Percentiles rank a stretch among this genome's conserved stretches.
Conservation (phyloP, 2,113 vertebrate genomes). For the Solea solea region DNA sequence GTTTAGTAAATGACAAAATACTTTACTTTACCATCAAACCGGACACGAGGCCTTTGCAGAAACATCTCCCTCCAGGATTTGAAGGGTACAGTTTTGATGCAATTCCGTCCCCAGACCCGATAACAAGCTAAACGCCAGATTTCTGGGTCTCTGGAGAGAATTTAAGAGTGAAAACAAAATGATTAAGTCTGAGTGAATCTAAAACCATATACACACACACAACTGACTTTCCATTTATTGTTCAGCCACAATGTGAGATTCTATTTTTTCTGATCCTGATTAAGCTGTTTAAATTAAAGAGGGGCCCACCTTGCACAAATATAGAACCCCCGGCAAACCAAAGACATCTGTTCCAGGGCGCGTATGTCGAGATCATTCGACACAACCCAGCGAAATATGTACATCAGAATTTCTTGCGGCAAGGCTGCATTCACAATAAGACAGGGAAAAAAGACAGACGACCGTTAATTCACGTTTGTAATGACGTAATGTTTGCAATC, state of each 20-base stretch:
- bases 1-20: background rate
- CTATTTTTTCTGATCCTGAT: background rate
- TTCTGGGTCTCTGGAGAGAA: constrained; percentile 90
- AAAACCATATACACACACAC: background rate
- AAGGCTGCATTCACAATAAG: constrained; percentile 79
- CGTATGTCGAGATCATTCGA: constrained; percentile 96
- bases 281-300: background rate
- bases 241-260: background rate
- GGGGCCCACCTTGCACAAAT: constrained; percentile 92
- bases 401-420: constrained; percentile 96
- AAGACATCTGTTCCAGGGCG: constrained; percentile 92
- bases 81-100: constrained; percentile 89
- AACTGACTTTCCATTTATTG: background rate
- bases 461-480: background rate
- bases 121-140: constrained; percentile 96
- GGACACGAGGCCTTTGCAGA: constrained; percentile 92
- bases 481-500: background rate
- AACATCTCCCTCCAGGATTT: constrained; percentile 98
- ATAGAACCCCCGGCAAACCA: constrained; percentile 97
- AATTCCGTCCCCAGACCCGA: constrained; percentile 94
- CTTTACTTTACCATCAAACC: constrained; percentile 90
- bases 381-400: constrained; percentile 98
- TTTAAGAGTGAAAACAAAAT: background rate
- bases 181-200: background rate
- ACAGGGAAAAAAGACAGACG: background rate